phyloP scores from a whole-genome alignment of 2,113 vertebrate species.

The Ibidorhyncha struthersii region DNA sequence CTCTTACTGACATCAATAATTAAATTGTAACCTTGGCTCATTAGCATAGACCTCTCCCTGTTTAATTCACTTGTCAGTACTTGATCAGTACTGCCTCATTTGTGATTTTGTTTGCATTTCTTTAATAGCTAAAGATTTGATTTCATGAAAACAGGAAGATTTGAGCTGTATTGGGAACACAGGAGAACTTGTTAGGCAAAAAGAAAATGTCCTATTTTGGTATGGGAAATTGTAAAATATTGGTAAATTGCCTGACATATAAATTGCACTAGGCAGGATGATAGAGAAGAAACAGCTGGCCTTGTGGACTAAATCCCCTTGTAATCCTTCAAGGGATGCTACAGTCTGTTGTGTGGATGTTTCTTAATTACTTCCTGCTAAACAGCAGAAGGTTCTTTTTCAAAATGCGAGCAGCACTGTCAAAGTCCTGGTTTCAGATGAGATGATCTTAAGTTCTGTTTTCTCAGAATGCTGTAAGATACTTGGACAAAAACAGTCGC shows the following conservation, averaged over 20 bases:
- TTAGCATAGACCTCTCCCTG: not conserved
- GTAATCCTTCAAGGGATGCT: constrained; percentile 1
- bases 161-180: not conserved
- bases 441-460: constrained; percentile 38
- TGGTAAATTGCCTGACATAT: not conserved
- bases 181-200: not conserved
- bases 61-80: not conserved
- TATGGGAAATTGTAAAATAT: constrained; percentile 1
- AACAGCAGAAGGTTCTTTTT: not conserved
- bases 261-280: not conserved
- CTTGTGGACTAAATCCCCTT: not conserved
- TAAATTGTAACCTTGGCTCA: not conserved
- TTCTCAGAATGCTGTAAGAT: constrained; percentile 72
- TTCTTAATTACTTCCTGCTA: constrained; percentile 25
- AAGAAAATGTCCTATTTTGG: not conserved
- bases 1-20: not conserved
- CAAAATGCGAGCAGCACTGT: not conserved
- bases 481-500: constrained; percentile 68
- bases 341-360: not conserved
- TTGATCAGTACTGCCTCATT: not conserved
- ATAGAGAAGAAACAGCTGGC: constrained; percentile 22
- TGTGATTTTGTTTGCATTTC: not conserved
- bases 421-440: not conserved
- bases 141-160: not conserved
- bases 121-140: not conserved